Conservation (phyloP, 2,888 invertebrate genomes). For the Ellobium chinense region DNA sequence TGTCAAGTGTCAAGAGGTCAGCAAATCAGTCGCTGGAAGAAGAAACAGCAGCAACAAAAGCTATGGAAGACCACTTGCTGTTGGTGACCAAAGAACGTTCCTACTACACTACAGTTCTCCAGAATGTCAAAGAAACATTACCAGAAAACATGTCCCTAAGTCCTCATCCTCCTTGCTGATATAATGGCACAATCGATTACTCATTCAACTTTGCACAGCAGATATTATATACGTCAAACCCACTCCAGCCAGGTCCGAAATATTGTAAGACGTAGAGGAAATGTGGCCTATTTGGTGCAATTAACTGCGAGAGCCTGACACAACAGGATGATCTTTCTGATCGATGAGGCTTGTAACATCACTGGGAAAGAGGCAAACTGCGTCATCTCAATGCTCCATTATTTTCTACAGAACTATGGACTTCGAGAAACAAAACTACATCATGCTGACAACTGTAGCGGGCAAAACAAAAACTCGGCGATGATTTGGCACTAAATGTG, state of each 20-base stretch:
- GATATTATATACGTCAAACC: slow-evolving; percentile 55
- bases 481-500: slow-evolving; percentile 33
- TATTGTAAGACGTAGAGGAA: slow-evolving; percentile 58
- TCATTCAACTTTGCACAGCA: slow-evolving; percentile 61
- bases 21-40: slow-evolving; percentile 17
- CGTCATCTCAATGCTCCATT: slow-evolving; percentile 11
- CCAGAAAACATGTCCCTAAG: background rate
- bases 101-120: background rate
- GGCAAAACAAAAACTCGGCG: slow-evolving; percentile 22
- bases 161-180: background rate
- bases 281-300: slow-evolving; percentile 57
- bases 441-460: slow-evolving; percentile 27
- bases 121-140: background rate
- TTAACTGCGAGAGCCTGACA: slow-evolving; percentile 48
- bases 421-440: background rate
- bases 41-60: background rate
- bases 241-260: slow-evolving; percentile 61
- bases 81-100: slow-evolving; percentile 30
- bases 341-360: slow-evolving; percentile 13
- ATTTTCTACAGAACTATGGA: slow-evolving; percentile 11
- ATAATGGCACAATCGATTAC: slow-evolving; percentile 45
- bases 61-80: background rate
- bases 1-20: background rate
- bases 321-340: slow-evolving; percentile 4
- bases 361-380: slow-evolving; percentile 3